Percentiles rank a stretch among this genome's conserved stretches.
Evolutionary conservation across 2,113 vertebrate species (phyloP).

Genomic region (Rhineura floridana): DNA sequence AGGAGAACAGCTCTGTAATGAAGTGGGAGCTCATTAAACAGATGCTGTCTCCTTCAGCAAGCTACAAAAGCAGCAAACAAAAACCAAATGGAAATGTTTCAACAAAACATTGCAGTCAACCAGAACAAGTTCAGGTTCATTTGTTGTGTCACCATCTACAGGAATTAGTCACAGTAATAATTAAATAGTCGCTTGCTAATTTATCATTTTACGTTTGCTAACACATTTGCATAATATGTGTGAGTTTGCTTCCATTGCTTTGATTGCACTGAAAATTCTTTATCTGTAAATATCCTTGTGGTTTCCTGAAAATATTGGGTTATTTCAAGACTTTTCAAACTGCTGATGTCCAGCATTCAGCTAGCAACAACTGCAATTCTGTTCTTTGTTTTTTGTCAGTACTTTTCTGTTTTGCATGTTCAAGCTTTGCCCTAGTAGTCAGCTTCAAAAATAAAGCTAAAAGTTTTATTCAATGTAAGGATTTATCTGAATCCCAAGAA

Average conservation of each 20-base stretch:
- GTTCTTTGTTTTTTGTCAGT: neutral
- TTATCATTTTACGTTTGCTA: slow-evolving; percentile 79
- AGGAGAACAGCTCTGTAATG: slow-evolving; percentile 69
- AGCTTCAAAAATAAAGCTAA: neutral
- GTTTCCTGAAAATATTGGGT: slow-evolving; percentile 21
- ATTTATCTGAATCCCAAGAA: neutral
- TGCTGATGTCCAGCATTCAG: slow-evolving; percentile 12
- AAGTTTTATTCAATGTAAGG: neutral
- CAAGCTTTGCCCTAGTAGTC: neutral
- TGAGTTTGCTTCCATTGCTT: slow-evolving; percentile 44
- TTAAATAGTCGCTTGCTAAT: slow-evolving; percentile 77
- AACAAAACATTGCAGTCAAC: slow-evolving; percentile 72
- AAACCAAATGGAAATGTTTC: slow-evolving; percentile 79
- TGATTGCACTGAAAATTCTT: slow-evolving; percentile 56
- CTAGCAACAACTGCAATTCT: slow-evolving; percentile 10
- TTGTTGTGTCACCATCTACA: slow-evolving; percentile 72
- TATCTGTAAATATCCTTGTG: slow-evolving; percentile 40
- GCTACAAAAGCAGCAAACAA: slow-evolving; percentile 70
- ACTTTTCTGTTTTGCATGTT: neutral
- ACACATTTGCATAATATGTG: slow-evolving; percentile 72
- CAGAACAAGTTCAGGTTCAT: slow-evolving; percentile 81
- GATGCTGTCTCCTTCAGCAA: slow-evolving; percentile 74
- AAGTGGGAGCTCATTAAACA: slow-evolving; percentile 82
- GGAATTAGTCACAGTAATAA: slow-evolving; percentile 80
- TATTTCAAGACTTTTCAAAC: slow-evolving; percentile 47